Evolutionary conservation across 2,797 vertebrate species (phyloP).

Genomic region (Podarcis siculus): DNA sequence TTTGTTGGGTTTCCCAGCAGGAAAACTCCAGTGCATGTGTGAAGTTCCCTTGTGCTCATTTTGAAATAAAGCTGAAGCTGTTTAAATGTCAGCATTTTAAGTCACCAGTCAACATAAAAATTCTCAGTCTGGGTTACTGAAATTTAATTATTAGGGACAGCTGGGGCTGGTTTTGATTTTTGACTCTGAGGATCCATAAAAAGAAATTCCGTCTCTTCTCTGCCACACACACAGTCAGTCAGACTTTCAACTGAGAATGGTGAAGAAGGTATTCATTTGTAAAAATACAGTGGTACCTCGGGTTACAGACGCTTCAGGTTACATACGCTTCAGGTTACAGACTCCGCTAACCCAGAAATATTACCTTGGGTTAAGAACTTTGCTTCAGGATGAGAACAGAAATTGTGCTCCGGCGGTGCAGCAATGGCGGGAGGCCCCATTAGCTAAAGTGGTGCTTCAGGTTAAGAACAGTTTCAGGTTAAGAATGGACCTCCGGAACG

Average conservation of each 20-base stretch:
- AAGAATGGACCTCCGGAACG: no score
- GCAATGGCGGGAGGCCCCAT: no score
- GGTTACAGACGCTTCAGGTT: no score
- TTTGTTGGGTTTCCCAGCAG: slow-evolving; percentile 66
- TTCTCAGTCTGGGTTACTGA: slow-evolving; percentile 50
- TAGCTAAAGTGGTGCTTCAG: no score
- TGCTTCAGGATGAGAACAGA: no score
- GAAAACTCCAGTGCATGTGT: slow-evolving; percentile 60
- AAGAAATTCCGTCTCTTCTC: slow-evolving; percentile 4
- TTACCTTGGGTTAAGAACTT: no score
- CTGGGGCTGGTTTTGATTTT: slow-evolving; percentile 62
- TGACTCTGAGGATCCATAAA: slow-evolving; percentile 40
- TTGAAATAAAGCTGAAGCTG: slow-evolving; percentile 61
- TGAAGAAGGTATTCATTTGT: slow-evolving; percentile 23
- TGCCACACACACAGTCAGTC: background rate
- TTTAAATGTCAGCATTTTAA: slow-evolving; percentile 67
- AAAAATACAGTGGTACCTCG: no score
- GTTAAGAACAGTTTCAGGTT: no score
- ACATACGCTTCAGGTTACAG: no score
- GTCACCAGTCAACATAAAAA: slow-evolving; percentile 68
- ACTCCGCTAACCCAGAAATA: no score
- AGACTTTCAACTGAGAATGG: background rate
- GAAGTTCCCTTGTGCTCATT: slow-evolving; percentile 66
- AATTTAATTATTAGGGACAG: slow-evolving; percentile 67
- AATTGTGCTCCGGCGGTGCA: no score